Percentiles rank a stretch among this genome's conserved stretches.
phyloP scores from a whole-genome alignment of 1,140 invertebrate genomes.

The Lordiphosa clarofinis region DNA sequence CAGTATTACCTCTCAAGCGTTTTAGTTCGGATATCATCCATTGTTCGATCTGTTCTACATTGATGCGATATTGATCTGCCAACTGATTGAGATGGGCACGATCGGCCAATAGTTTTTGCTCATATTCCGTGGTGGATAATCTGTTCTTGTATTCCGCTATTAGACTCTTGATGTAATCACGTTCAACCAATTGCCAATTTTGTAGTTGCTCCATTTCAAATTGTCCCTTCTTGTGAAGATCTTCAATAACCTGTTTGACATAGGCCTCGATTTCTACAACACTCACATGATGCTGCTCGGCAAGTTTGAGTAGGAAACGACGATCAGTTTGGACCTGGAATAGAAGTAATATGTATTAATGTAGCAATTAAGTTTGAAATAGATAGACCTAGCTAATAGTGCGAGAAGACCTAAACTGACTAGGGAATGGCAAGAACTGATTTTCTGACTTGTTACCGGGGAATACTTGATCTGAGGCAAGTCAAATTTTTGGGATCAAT shows the following conservation, averaged over 20 bases:
- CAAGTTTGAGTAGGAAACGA: constrained; percentile 56
- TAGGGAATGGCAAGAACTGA: too few relatives aligned
- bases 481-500: too few relatives aligned
- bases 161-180: constrained; percentile 66
- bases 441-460: too few relatives aligned
- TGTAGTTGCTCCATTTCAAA: constrained; percentile 70
- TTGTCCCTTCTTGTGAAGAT: constrained; percentile 61
- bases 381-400: too few relatives aligned
- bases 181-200: constrained; percentile 65
- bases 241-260: constrained; percentile 66
- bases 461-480: too few relatives aligned
- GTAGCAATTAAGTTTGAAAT: too few relatives aligned
- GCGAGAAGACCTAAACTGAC: not conserved
- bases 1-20: constrained; percentile 54
- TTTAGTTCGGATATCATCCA: constrained; percentile 73
- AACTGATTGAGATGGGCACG: constrained; percentile 65
- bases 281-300: constrained; percentile 70
- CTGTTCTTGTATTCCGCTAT: constrained; percentile 64
- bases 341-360: not conserved
- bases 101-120: constrained; percentile 56
- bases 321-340: constrained; percentile 62
- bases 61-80: constrained; percentile 66
- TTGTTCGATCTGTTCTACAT: constrained; percentile 69
- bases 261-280: constrained; percentile 65
- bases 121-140: constrained; percentile 58